Evolutionary conservation across 1,140 invertebrate species (phyloP).

Genomic region (Aphelinus atriplicis): DNA sequence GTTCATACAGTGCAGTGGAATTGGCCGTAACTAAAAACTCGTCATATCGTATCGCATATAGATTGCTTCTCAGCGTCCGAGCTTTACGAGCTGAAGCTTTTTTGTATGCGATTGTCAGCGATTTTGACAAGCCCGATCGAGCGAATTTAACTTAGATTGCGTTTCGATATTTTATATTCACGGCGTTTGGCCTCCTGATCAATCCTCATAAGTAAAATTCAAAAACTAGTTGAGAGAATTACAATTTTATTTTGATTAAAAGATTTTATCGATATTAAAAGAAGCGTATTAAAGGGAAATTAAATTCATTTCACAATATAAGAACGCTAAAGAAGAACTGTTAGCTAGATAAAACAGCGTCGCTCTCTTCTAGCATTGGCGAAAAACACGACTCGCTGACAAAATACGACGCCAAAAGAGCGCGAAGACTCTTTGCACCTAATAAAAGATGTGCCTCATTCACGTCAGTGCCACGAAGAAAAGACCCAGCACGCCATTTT

Average conservation of each 20-base stretch:
- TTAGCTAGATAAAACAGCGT: slow-evolving; percentile 10
- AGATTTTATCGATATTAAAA: too few species aligned
- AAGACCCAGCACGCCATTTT: background rate
- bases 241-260: too few species aligned
- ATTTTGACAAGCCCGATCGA: slow-evolving; percentile 16
- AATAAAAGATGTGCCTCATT: slow-evolving; percentile 23
- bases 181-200: too few species aligned
- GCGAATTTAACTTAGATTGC: background rate
- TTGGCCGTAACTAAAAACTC: slow-evolving; percentile 14
- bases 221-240: too few species aligned
- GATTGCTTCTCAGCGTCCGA: background rate
- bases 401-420: background rate
- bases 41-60: slow-evolving; percentile 10
- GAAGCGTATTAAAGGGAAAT: too few species aligned
- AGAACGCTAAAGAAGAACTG: background rate
- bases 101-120: background rate
- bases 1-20: background rate
- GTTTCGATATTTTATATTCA: background rate
- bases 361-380: slow-evolving; percentile 3
- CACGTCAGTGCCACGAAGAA: background rate
- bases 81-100: background rate
- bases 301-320: too few species aligned
- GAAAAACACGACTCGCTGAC: background rate
- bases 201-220: too few species aligned
- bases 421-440: slow-evolving; percentile 15